Conservation (phyloP, 2,888 invertebrate genomes). For the Sphaerophoria taeniata region DNA sequence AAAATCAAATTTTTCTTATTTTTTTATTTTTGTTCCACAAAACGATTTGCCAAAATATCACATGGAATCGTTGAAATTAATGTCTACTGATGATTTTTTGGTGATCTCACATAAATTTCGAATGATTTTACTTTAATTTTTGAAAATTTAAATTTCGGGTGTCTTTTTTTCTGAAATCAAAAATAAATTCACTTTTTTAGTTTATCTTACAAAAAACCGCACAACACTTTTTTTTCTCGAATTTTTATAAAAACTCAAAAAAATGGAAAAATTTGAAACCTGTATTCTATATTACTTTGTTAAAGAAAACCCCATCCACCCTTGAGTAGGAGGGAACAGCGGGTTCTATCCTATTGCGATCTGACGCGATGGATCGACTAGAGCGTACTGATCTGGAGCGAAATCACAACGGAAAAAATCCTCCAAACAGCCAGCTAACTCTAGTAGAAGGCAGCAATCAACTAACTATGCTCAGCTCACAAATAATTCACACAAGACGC, state of each 20-base stretch:
- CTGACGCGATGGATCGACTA: constrained; percentile 82
- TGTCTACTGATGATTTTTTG: constrained; percentile 62
- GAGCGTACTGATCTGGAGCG: constrained; percentile 81
- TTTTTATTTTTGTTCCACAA: constrained; percentile 67
- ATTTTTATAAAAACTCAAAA: constrained; percentile 28
- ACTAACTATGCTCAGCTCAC: constrained; percentile 80
- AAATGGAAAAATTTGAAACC: constrained; percentile 21
- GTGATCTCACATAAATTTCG: constrained; percentile 51
- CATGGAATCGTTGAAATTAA: constrained; percentile 55
- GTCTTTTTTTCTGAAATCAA: constrained; percentile 59
- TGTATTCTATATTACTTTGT: constrained; percentile 54
- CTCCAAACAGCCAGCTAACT: constrained; percentile 80
- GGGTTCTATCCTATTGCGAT: constrained; percentile 77
- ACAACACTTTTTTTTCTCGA: constrained; percentile 16
- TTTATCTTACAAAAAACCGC: constrained; percentile 33
- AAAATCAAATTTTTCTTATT: constrained; percentile 71
- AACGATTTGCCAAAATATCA: constrained; percentile 61
- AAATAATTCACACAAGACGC: constrained; percentile 66
- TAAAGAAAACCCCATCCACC: constrained; percentile 77
- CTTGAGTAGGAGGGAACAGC: constrained; percentile 76
- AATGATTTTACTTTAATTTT: constrained; percentile 42
- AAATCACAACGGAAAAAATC: constrained; percentile 76
- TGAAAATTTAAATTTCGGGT: constrained; percentile 38
- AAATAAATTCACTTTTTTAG: constrained; percentile 48
- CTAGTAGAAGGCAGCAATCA: constrained; percentile 81